A percentile compares a stretch with the other conserved stretches of the same genome.
Evolutionary conservation across 1,140 invertebrate species (phyloP).

Genomic region (Zaprionus vittiger): DNA sequence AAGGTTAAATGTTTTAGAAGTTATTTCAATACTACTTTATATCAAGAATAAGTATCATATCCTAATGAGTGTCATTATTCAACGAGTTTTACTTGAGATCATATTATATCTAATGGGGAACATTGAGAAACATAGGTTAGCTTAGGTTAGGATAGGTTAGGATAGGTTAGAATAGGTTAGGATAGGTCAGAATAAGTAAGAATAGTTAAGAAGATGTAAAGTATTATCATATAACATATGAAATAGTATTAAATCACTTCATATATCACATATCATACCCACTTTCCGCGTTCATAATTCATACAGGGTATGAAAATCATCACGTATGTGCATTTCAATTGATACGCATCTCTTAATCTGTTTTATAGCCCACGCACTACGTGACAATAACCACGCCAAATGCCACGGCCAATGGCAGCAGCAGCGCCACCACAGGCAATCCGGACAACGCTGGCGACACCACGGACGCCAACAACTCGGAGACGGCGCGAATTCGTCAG

Average conservation of each 20-base stretch:
- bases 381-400: conserved; percentile 82
- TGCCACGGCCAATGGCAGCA: conserved; percentile 47
- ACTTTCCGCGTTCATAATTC: background rate
- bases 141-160: too few species aligned
- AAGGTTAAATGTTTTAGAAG: too few species aligned
- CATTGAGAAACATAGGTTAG: too few species aligned
- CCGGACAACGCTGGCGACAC: conserved; percentile 87
- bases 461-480: conserved; percentile 87
- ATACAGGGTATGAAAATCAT: background rate
- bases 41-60: too few species aligned
- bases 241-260: background rate
- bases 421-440: conserved; percentile 63
- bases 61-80: too few species aligned
- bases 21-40: too few species aligned
- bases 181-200: too few species aligned
- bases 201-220: too few species aligned
- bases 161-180: too few species aligned
- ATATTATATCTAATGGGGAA: too few species aligned
- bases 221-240: too few species aligned
- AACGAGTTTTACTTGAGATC: too few species aligned
- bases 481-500: conserved; percentile 86
- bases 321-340: conserved; percentile 35
- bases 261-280: background rate
- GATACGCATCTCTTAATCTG: conserved; percentile 14
- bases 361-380: conserved; percentile 83